Conservation (phyloP, 2,113 vertebrate genomes). For the Caloenas nicobarica region DNA sequence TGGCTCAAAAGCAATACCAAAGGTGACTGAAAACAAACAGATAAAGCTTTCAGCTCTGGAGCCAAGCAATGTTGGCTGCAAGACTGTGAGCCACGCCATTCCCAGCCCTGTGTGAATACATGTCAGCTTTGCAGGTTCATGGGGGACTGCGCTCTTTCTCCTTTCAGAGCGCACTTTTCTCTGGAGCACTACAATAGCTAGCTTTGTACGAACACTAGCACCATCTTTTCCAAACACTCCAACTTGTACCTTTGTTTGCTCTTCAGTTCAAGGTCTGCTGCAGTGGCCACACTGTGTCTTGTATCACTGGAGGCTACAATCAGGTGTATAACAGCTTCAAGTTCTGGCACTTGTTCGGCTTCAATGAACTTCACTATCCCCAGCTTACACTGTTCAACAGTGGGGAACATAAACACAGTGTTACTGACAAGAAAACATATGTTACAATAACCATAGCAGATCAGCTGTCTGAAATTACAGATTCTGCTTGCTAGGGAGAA, state of each 20-base stretch:
- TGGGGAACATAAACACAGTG: neutral
- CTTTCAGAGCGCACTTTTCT: neutral
- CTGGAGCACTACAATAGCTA: neutral
- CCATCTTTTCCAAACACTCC: neutral
- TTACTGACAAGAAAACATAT: neutral
- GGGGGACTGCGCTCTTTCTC: neutral
- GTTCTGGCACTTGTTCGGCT: constrained; percentile 93
- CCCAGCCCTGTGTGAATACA: neutral
- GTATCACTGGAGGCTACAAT: constrained; percentile 97
- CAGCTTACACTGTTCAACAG: constrained; percentile 87
- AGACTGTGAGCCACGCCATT: neutral
- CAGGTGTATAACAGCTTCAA: constrained; percentile 93
- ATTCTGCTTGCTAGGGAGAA: neutral
- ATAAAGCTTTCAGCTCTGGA: neutral
- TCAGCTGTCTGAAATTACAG: neutral
- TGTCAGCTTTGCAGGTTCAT: rapidly evolving
- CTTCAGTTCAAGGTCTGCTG: constrained; percentile 94
- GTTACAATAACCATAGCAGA: neutral
- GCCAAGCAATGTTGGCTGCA: neutral
- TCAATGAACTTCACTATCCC: constrained; percentile 98
- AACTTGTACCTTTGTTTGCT: constrained; percentile 91
- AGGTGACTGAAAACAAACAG: neutral
- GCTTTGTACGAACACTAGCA: neutral
- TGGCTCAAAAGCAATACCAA: neutral
- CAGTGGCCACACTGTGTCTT: constrained; percentile 93